These are phyloP conservation scores for Etia nguti DNA, from an alignment of 2,113 vertebrate species.

Conservation along the genomic window DNA sequence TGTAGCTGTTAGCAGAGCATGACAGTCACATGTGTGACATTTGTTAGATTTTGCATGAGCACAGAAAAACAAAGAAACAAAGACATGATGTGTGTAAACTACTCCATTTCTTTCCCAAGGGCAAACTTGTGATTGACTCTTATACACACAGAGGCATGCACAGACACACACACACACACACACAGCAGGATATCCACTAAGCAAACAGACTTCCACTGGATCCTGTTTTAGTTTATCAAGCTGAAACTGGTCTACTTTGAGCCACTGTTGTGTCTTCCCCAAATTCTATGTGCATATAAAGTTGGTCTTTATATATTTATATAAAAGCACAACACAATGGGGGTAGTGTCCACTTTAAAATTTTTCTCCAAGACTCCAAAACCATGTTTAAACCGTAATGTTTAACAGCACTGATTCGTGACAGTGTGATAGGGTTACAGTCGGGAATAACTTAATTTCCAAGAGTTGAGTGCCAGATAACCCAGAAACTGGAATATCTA, in stretches of 20 bases:
- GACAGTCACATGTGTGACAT: not conserved
- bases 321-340: not conserved
- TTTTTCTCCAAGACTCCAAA: not conserved
- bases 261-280: not conserved
- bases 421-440: not conserved
- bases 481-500: not conserved
- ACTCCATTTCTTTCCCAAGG: not conserved
- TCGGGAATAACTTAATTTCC: not conserved
- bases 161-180: not conserved
- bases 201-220: not conserved
- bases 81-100: not conserved
- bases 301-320: not conserved
- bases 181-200: conserved; percentile 6
- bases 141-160: not conserved
- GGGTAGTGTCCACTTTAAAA: not conserved
- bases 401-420: too few species aligned
- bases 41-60: not conserved
- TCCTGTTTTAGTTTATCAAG: not conserved
- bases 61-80: not conserved
- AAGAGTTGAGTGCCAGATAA: not conserved
- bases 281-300: not conserved
- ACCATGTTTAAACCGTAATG: not conserved
- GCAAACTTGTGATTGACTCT: not conserved
- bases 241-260: not conserved
- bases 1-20: not conserved